A percentile compares a stretch with the other conserved stretches of the same genome.
phyloP scores from a whole-genome alignment of 2,888 invertebrate genomes.

The Tachina fera region DNA sequence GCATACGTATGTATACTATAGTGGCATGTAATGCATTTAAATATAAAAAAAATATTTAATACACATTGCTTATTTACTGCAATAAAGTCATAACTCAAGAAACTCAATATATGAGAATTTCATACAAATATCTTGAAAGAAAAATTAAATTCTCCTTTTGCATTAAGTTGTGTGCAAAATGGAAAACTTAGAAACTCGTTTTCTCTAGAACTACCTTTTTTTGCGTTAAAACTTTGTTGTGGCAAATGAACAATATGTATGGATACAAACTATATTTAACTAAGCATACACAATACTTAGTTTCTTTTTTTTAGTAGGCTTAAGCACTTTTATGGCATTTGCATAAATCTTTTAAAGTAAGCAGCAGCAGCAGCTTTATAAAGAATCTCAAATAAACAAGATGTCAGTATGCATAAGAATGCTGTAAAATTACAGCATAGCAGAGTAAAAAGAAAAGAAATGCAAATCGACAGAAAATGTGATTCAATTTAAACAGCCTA shows the following conservation, averaged over 20 bases:
- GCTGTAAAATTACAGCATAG: not conserved
- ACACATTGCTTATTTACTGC: not conserved
- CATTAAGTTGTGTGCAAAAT: too few species aligned
- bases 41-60: slow-evolving; percentile 2
- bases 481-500: slow-evolving; percentile 1
- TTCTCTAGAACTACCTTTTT: too few species aligned
- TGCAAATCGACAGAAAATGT: not conserved
- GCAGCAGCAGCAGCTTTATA: not conserved
- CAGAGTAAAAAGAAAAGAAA: too few species aligned
- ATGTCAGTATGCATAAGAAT: slow-evolving; percentile 13
- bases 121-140: too few species aligned
- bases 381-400: slow-evolving; percentile 15
- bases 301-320: not conserved
- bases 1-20: not conserved
- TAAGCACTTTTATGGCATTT: slow-evolving; percentile 34
- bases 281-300: slow-evolving; percentile 3
- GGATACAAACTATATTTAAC: not conserved
- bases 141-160: too few species aligned
- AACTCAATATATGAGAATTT: too few species aligned
- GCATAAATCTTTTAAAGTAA: slow-evolving; percentile 35
- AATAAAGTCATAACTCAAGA: too few species aligned
- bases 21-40: slow-evolving; percentile 35
- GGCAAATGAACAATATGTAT: not conserved
- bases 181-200: too few species aligned
- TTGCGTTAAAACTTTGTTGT: too few species aligned